Evolutionary conservation across 1,140 invertebrate species (phyloP).

Genomic region (Tetraneura akinire): DNA sequence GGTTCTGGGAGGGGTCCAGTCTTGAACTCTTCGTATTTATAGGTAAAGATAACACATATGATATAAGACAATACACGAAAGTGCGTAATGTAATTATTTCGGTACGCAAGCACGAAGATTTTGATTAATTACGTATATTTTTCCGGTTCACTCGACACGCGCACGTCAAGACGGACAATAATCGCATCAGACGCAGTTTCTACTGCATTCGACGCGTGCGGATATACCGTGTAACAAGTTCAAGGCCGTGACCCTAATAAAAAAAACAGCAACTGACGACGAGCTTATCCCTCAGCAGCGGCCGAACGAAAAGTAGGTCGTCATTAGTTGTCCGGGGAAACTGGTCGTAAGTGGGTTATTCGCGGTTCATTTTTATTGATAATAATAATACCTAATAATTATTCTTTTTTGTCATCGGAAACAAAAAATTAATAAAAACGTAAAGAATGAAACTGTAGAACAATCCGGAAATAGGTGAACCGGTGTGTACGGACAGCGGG

Average conservation of each 20-base stretch:
- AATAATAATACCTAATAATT: no score
- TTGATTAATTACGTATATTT: background rate
- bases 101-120: background rate
- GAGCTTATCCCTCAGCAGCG: background rate
- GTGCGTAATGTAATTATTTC: no score
- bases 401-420: background rate
- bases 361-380: background rate
- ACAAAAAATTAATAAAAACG: no score
- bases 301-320: constrained; percentile 15
- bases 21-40: no score
- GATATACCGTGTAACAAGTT: background rate
- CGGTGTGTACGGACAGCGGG: background rate
- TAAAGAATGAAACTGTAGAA: background rate
- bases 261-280: background rate
- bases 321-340: background rate
- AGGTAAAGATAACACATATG: no score
- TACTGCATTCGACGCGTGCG: background rate
- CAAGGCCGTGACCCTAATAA: constrained; percentile 16
- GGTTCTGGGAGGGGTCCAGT: no score
- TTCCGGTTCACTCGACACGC: background rate
- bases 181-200: background rate
- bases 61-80: no score
- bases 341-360: constrained; percentile 40
- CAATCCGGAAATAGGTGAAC: constrained; percentile 26
- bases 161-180: background rate